These are phyloP conservation scores for Zosterops borbonicus DNA, from an alignment of 2,113 vertebrate genomes.

Conservation along the genomic window DNA sequence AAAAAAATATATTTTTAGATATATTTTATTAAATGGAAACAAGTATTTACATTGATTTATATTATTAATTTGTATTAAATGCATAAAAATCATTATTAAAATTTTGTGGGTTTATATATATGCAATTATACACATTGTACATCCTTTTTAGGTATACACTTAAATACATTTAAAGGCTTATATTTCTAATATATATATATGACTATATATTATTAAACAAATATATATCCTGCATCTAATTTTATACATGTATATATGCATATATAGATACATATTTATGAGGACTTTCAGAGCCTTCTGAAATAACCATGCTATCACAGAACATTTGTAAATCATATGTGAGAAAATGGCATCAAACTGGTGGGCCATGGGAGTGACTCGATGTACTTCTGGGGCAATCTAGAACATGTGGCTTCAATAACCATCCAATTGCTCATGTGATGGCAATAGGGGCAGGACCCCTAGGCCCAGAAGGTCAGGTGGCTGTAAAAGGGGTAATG, in stretches of 20 bases:
- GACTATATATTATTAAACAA: not conserved
- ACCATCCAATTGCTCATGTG: not conserved
- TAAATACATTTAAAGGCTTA: not conserved
- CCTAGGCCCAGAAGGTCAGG: not conserved
- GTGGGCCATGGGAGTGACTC: not conserved
- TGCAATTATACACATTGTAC: not conserved
- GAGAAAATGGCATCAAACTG: not conserved
- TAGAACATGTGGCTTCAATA: not conserved
- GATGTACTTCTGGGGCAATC: not conserved
- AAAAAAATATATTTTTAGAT: not conserved
- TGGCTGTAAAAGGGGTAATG: not conserved
- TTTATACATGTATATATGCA: not conserved
- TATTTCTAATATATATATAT: not conserved
- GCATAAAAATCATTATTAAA: not conserved
- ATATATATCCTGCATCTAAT: not conserved
- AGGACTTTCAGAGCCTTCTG: not conserved
- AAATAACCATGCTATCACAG: accelerated
- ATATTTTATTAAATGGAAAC: not conserved
- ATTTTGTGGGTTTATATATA: not conserved
- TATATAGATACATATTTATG: not conserved
- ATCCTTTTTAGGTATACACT: not conserved
- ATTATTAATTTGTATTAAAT: not conserved
- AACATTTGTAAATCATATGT: not conserved
- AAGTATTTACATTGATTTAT: not conserved
- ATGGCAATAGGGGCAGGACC: not conserved